These are phyloP conservation scores for Castor canadensis DNA, from an alignment of 2,113 vertebrate genomes.

Conservation along the genomic window DNA sequence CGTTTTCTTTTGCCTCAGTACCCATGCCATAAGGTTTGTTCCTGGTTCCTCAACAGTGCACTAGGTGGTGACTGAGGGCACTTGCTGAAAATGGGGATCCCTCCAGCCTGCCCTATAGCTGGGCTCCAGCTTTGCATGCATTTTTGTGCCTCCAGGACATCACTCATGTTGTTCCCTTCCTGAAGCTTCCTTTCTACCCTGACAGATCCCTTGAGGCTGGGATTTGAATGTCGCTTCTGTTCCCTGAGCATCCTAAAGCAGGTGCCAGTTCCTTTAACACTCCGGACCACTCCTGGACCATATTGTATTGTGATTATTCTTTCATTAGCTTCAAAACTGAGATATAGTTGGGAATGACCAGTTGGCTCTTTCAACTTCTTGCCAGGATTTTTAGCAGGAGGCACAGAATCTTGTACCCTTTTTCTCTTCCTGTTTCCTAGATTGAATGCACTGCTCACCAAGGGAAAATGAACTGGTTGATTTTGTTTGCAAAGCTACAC, in stretches of 20 bases:
- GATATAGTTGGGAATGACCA: neutral
- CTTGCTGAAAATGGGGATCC: no score
- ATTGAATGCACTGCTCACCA: accelerated
- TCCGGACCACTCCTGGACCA: neutral
- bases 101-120: neutral
- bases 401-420: neutral
- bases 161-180: neutral
- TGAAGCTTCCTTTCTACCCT: neutral
- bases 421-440: neutral
- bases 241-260: neutral
- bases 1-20: neutral
- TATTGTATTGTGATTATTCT: no score
- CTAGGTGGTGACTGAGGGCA: neutral
- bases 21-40: neutral
- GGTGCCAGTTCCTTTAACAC: no score
- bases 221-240: neutral
- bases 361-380: neutral
- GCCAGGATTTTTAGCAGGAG: neutral
- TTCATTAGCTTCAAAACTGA: neutral
- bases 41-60: neutral
- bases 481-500: neutral
- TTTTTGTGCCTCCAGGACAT: neutral
- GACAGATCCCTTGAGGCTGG: neutral
- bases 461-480: slow-evolving; percentile 1
- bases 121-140: accelerated